These are phyloP conservation scores for Lutra lutra DNA, from an alignment of 2,797 vertebrate genomes.

Conservation along the genomic window DNA sequence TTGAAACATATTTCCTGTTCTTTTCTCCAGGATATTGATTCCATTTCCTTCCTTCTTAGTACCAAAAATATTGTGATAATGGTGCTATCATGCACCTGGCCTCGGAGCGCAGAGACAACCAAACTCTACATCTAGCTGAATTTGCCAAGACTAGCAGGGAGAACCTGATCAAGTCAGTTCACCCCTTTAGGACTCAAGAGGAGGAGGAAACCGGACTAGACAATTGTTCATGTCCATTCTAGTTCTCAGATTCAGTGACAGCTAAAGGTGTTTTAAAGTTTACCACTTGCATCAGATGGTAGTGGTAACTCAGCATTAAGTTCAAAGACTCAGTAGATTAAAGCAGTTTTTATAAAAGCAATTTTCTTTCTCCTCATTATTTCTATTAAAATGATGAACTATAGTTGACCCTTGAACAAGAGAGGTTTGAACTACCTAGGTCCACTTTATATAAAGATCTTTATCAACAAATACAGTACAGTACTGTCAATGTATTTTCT, in stretches of 20 bases:
- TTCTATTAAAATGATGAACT: conserved; percentile 36
- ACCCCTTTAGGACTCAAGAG: not conserved
- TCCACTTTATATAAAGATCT: not conserved
- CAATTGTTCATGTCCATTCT: not conserved
- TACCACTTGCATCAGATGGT: not conserved
- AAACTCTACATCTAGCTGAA: not conserved
- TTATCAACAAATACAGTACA: not conserved
- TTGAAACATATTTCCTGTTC: conserved; percentile 3
- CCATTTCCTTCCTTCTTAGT: conserved; percentile 31
- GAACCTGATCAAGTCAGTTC: not conserved
- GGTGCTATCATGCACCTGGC: not conserved
- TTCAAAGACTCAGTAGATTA: not conserved
- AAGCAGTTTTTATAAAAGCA: not conserved
- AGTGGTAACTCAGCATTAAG: not conserved
- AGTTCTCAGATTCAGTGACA: not conserved
- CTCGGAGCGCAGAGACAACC: not conserved
- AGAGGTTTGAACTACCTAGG: not conserved
- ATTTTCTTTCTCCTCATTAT: not conserved
- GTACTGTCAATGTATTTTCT: not conserved
- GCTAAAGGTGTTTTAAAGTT: not conserved
- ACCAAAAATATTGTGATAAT: not conserved
- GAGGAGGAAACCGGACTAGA: not conserved
- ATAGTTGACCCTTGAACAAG: not conserved
- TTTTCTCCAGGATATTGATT: conserved; percentile 37
- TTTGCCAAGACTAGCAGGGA: not conserved